phyloP scores from a whole-genome alignment of 2,888 invertebrate species.

The Exephanes ischioxanthus region DNA sequence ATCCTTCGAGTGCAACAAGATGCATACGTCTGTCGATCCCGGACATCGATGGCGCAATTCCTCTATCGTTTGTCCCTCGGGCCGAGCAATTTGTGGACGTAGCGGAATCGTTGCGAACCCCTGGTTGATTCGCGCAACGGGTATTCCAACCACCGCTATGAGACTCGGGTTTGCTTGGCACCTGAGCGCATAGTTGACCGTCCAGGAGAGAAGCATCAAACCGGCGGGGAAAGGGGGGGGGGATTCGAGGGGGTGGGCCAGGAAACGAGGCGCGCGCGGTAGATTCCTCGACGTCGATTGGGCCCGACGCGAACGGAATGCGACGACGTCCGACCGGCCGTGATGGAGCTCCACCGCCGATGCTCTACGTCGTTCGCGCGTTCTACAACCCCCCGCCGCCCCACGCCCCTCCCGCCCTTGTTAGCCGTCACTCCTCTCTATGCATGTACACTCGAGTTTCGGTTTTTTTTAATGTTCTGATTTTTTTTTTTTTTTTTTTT shows the following conservation, averaged over 20 bases:
- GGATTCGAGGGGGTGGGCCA: slow-evolving; percentile 49
- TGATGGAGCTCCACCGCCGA: slow-evolving; percentile 24
- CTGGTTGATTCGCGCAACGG: slow-evolving; percentile 62
- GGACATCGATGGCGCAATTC: background rate
- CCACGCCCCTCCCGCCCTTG: background rate
- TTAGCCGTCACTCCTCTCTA: background rate
- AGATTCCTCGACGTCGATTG: slow-evolving; percentile 66
- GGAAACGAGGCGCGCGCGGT: slow-evolving; percentile 55
- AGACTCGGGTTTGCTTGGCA: slow-evolving; percentile 74
- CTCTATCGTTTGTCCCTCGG: background rate
- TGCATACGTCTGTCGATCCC: background rate
- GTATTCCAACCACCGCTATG: slow-evolving; percentile 71
- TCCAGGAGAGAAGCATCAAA: slow-evolving; percentile 65
- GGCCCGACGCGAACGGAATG: slow-evolving; percentile 65
- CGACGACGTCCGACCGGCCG: slow-evolving; percentile 62
- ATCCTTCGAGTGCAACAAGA: background rate
- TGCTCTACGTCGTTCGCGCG: slow-evolving; percentile 42
- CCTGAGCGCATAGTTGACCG: slow-evolving; percentile 75
- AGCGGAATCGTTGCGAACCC: slow-evolving; percentile 51
- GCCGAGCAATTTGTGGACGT: too few species aligned
- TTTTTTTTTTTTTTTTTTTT: background rate
- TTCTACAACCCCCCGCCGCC: slow-evolving; percentile 25
- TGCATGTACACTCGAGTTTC: background rate
- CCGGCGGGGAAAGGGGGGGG: slow-evolving; percentile 32
- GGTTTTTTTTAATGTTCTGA: slow-evolving; percentile 25